Conservation (phyloP, 2,797 vertebrate genomes). For the Rhinichthys osculus region DNA sequence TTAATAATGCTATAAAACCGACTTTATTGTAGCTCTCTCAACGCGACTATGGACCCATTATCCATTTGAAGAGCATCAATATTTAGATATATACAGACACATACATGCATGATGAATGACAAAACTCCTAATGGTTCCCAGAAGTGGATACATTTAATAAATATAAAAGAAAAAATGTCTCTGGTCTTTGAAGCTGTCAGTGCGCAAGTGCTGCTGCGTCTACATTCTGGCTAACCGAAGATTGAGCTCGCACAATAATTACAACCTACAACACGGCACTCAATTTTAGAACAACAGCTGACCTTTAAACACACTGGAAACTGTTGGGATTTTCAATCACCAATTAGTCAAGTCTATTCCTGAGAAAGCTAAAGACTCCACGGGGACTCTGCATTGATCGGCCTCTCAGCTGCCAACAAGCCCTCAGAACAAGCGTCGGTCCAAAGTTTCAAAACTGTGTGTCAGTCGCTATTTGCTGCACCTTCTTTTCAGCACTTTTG, state of each 20-base stretch:
- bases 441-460: conserved; percentile 31
- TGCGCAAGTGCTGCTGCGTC: not conserved
- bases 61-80: conserved; percentile 28
- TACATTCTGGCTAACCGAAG: conserved; percentile 30
- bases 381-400: conserved; percentile 52
- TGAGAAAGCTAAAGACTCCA: conserved; percentile 58
- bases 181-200: not conserved
- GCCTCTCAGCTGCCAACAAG: conserved; percentile 47
- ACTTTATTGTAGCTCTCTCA: conserved; percentile 11
- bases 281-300: conserved; percentile 62
- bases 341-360: conserved; percentile 64
- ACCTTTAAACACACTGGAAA: conserved; percentile 64
- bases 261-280: conserved; percentile 53
- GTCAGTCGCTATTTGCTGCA: conserved; percentile 29
- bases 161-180: not conserved
- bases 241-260: conserved; percentile 51
- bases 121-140: conserved; percentile 19
- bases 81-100: conserved; percentile 9
- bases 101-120: conserved; percentile 10
- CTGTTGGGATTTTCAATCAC: conserved; percentile 65
- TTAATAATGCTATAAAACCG: not conserved
- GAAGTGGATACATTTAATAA: conserved; percentile 13
- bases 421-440: conserved; percentile 32
- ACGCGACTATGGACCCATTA: conserved; percentile 7
- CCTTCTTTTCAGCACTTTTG: conserved; percentile 22